Evolutionary conservation across 1,140 invertebrate species (phyloP).

Genomic region (Brachionus koreanus): DNA sequence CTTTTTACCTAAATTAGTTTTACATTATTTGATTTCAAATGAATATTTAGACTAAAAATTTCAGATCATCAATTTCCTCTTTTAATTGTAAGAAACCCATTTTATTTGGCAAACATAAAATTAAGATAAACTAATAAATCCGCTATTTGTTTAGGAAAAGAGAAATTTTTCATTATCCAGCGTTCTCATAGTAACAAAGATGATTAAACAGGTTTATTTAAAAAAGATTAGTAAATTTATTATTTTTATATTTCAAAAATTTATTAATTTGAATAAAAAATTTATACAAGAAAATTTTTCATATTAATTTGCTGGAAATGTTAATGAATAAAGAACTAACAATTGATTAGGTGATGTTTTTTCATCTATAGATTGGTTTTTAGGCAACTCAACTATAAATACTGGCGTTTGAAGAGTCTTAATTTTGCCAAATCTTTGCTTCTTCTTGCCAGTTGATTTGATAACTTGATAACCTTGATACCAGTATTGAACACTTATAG

Average conservation of each 20-base stretch:
- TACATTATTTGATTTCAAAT: neutral
- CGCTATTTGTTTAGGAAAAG: neutral
- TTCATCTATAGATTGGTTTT: neutral
- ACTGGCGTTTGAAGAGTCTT: neutral
- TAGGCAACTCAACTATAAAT: neutral
- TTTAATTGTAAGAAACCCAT: neutral
- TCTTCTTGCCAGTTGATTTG: neutral
- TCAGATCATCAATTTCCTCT: neutral
- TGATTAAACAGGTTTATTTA: neutral
- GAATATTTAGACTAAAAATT: neutral
- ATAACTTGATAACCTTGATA: neutral
- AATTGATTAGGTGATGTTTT: neutral
- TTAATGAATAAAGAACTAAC: slow-evolving; percentile 33
- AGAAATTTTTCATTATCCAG: neutral
- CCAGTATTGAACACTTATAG: slow-evolving; percentile 35
- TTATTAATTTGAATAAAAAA: neutral
- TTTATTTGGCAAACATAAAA: neutral
- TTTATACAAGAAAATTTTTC: neutral
- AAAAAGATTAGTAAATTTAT: neutral
- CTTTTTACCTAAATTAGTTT: neutral
- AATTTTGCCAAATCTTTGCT: slow-evolving; percentile 23
- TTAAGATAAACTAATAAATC: neutral
- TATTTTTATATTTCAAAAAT: neutral
- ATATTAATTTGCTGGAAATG: slow-evolving; percentile 22
- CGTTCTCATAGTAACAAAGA: neutral